Base-by-base conservation (phyloP, 2,113 vertebrate genomes). In the Coptodon bakossiorum region DNA sequence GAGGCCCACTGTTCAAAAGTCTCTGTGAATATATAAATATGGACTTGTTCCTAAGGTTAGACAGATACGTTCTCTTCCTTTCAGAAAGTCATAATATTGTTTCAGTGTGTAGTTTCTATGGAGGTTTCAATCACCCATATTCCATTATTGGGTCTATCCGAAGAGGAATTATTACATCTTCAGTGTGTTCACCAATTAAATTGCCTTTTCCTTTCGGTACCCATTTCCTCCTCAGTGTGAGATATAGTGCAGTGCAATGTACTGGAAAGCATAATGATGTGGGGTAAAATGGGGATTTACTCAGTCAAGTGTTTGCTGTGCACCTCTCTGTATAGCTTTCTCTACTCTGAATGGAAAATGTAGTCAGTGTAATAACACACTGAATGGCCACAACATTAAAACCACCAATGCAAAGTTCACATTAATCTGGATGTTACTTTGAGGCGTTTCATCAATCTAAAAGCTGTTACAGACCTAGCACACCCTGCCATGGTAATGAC, bases 241-340 rank as follows among this genome's bases (percentile, higher is more conserved):
- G 43, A 73, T 57, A 80, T 85, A 78, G 43, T 3, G 2, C 83
- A 68, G 81, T 40, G 71, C 45, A 88, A 59, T 90, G 88, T 86
- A 81, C 80, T 92, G 88, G 52, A 93, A 94, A 92, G 71, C 56
- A 83, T 86, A 83, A 92, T 80, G 86, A 73, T 80, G 22, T 71
- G 59, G 14, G 34, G 83, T 84, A 76, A 79, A 80, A 86, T 50
- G 57, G 45, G 56, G 87, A 71, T 88, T 93, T 85, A 66, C 43
- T 90, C 85, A 84, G 68, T 87, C 24, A 57, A 73, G 82, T 86
- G 76, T 82, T 84, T 82, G 17, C 54, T 24, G 40, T 82, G 50
- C 14, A 43, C 43, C 24, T 88, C 38, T 66, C 54, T 53, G n/a
- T 63, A 24, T 29, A 54, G 31, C 82, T 68, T 36, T 66, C 86